phyloP scores from a whole-genome alignment of 2,113 vertebrate genomes.

The Limnothrissa miodon region DNA sequence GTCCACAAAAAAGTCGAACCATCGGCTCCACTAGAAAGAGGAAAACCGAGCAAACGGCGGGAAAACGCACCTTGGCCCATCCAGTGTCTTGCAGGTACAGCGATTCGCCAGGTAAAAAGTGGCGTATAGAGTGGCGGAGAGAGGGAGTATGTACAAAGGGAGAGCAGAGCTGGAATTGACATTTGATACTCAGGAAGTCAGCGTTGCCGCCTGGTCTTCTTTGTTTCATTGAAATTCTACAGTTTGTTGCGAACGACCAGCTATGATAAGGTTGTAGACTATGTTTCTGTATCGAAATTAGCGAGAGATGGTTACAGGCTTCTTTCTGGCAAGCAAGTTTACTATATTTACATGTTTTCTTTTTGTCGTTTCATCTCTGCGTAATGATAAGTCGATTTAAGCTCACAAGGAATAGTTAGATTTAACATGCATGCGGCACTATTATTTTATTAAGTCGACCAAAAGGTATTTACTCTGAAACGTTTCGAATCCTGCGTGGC shows the following conservation, averaged over 20 bases:
- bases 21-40: constrained; percentile 10
- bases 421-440: not conserved
- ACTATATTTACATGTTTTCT: not conserved
- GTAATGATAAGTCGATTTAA: not conserved
- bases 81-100: constrained; percentile 37
- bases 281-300: not conserved
- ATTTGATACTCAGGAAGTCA: constrained; percentile 86
- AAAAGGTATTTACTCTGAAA: not conserved
- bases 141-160: constrained; percentile 42
- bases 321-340: not conserved
- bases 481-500: not conserved
- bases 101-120: constrained; percentile 62
- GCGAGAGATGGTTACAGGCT: not conserved
- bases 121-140: constrained; percentile 24
- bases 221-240: constrained; percentile 76
- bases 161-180: constrained; percentile 65
- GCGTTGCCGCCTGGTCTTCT: constrained; percentile 72
- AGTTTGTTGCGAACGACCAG: constrained; percentile 48
- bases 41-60: constrained; percentile 33
- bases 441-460: not conserved
- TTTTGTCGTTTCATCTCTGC: not conserved
- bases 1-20: constrained; percentile 26
- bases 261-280: constrained; percentile 23
- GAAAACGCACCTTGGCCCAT: constrained; percentile 51
- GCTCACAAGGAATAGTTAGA: too few species aligned